Conservation (phyloP, 2,113 vertebrate genomes). For the Lophochroa leadbeateri region DNA sequence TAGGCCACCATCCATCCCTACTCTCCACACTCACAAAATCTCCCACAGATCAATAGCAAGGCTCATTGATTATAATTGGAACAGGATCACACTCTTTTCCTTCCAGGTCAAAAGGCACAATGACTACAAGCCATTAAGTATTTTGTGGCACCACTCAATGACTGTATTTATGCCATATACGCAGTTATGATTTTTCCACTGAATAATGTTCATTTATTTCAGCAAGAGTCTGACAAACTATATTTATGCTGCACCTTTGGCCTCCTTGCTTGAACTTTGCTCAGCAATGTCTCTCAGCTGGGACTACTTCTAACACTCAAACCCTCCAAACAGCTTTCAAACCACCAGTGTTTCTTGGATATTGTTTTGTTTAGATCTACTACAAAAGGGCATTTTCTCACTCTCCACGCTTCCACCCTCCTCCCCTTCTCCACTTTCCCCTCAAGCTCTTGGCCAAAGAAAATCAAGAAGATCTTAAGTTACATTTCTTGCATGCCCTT, state of each 20-base stretch:
- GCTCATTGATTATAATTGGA: slow-evolving; percentile 6
- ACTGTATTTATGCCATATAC: neutral
- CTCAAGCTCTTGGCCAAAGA: neutral
- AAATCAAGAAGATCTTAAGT: slow-evolving; percentile 4
- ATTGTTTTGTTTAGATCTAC: slow-evolving; percentile 26
- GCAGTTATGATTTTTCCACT: neutral
- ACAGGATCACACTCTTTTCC: neutral
- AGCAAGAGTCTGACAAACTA: slow-evolving; percentile 45
- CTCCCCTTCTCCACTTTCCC: neutral
- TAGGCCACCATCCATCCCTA: neutral
- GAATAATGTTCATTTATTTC: slow-evolving; percentile 48
- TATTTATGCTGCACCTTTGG: slow-evolving; percentile 65
- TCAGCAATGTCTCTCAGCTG: slow-evolving; percentile 52
- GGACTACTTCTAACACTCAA: slow-evolving; percentile 50
- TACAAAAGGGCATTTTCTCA: slow-evolving; percentile 17
- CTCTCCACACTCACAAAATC: neutral
- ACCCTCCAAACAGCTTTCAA: slow-evolving; percentile 33
- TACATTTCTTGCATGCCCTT: neutral
- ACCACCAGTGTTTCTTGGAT: slow-evolving; percentile 14
- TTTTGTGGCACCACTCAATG: neutral
- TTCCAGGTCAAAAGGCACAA: slow-evolving; percentile 44
- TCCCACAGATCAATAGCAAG: slow-evolving; percentile 37
- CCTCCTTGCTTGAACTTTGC: slow-evolving; percentile 63
- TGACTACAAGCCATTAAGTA: slow-evolving; percentile 23
- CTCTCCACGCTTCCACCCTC: neutral